Base-by-base conservation (phyloP, 2,888 invertebrate genomes). In the Dasypogon diadema region DNA sequence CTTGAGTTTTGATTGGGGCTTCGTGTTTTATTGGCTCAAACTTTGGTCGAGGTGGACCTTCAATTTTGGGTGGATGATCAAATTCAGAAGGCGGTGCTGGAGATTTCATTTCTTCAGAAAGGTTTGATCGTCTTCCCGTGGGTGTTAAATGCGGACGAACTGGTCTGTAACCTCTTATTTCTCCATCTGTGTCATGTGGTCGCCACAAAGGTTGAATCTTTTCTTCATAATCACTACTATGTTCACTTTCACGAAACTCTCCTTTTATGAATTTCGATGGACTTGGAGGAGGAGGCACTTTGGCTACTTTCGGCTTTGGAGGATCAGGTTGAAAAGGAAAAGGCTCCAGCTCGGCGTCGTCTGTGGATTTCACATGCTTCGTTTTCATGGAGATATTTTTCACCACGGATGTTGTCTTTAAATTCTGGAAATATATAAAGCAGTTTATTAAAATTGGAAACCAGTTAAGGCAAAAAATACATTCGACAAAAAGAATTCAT, bases 201-300 rank as follows among this genome's bases (percentile, higher is more conserved):
- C 88, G 87, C 89, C 92, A 91, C 8, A 89, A 85, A 1, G 91
- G 88, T 75, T 89, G 88, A 81, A 91, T 90, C 79, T 89, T 87
- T 75, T 89, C 88, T 77, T 91, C 92, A 78, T 91, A 89, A 81
- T 92, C 92, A 81, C 92, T 92, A 85, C 92, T 91, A 81, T 92
- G 92, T 82, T 92, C 92, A 81, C 91, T 92, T 83, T 90, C 91
- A 70, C 88, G 87, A 83, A 90, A 90, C 85, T 91, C 91, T 79
- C 90, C 88, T 83, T 89, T 90, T 18, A 89, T 85, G 83, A 92
- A 92, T 34, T 85, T 92, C 2, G 87, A 90, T 2, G 91, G 91
- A 2, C 87, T 90, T 0, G 90, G 88, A 54, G 88, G 87, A 2
- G 88, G 88, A 30, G 88, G 88, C 12, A 60, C 18, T 74, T 60